These are phyloP conservation scores for Dipodomys merriami DNA, from an alignment of 2,113 vertebrate species.

Conservation along the genomic window DNA sequence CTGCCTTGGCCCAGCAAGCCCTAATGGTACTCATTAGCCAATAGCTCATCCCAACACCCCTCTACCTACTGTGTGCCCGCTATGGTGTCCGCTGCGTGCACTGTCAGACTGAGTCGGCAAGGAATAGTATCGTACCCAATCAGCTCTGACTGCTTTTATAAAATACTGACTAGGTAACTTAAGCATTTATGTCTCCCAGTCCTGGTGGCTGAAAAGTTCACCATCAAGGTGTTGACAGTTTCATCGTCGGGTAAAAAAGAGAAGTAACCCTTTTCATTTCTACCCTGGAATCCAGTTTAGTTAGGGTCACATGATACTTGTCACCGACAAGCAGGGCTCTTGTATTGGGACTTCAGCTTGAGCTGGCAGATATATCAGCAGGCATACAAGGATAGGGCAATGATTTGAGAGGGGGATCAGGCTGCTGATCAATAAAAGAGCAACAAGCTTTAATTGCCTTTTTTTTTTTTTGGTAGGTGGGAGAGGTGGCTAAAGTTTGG, in stretches of 20 bases:
- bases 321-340: background rate
- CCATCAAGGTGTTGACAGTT: background rate
- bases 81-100: too few species aligned
- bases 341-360: background rate
- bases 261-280: rapidly evolving
- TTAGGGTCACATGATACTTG: too few species aligned
- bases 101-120: background rate
- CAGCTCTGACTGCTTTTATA: background rate
- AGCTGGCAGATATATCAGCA: background rate
- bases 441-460: background rate
- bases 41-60: background rate
- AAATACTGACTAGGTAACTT: background rate
- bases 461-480: background rate
- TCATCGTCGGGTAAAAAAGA: background rate
- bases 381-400: too few species aligned
- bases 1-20: background rate
- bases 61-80: background rate
- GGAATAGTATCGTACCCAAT: background rate
- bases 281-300: too few species aligned
- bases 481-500: background rate
- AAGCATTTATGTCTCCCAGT: background rate
- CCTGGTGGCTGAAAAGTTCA: background rate
- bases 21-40: background rate
- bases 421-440: background rate
- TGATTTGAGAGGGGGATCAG: background rate